These are phyloP conservation scores for Triops longicaudatus DNA, from an alignment of 1,140 invertebrate genomes.

Conservation along the genomic window DNA sequence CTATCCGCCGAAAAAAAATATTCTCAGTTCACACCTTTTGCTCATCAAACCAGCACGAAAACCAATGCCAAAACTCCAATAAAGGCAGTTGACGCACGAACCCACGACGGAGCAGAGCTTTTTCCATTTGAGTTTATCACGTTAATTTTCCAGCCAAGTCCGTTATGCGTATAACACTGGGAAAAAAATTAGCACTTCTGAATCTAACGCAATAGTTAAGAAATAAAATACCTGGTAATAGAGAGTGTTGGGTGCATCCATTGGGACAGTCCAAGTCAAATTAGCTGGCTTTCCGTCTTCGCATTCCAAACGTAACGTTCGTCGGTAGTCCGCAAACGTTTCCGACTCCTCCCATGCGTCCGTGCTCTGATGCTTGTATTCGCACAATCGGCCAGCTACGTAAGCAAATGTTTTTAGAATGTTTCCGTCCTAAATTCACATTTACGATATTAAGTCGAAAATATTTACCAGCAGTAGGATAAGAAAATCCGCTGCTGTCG, in stretches of 20 bases:
- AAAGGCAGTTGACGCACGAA: neutral
- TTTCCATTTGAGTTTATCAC: constrained; percentile 55
- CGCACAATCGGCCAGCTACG: constrained; percentile 57
- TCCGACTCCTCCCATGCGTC: constrained; percentile 54
- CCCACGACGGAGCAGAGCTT: neutral
- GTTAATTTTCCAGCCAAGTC: constrained; percentile 88
- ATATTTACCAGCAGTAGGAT: constrained; percentile 59
- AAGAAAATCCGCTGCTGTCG: constrained; percentile 62
- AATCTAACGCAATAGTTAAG: neutral
- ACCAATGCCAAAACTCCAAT: constrained; percentile 3
- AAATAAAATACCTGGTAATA: constrained; percentile 70
- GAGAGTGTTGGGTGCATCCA: constrained; percentile 66
- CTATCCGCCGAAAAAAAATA: neutral
- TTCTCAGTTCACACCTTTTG: neutral
- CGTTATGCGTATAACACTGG: constrained; percentile 83
- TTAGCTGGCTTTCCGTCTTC: constrained; percentile 59
- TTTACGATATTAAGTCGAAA: neutral
- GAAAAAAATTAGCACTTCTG: constrained; percentile 34
- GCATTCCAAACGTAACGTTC: constrained; percentile 64
- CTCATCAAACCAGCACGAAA: neutral
- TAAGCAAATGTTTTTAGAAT: constrained; percentile 29
- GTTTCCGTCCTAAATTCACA: no score
- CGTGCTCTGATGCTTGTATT: constrained; percentile 62
- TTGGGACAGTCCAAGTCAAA: constrained; percentile 70
- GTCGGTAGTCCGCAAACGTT: constrained; percentile 64